These are phyloP conservation scores for Phyllostomus hastatus DNA, from an alignment of 2,113 vertebrate species.

Conservation along the genomic window DNA sequence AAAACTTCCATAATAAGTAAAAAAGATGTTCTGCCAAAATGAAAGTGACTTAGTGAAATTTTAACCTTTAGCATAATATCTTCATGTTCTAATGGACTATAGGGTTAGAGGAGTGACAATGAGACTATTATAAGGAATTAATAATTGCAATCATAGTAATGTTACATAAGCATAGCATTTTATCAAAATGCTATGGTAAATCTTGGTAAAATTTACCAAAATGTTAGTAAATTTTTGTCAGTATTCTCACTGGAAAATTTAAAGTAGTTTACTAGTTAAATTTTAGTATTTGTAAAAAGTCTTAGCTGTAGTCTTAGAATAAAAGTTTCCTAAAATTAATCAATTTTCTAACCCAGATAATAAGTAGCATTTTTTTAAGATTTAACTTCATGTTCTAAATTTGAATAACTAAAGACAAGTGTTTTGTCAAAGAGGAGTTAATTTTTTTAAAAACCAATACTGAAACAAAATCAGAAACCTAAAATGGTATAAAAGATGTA, in stretches of 20 bases:
- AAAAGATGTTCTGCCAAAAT: background rate
- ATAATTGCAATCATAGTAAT: background rate
- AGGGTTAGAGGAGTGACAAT: background rate
- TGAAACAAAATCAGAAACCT: constrained; percentile 36
- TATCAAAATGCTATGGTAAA: background rate
- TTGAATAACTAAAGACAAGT: background rate
- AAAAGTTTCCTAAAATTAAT: background rate
- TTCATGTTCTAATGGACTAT: background rate
- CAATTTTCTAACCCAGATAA: background rate
- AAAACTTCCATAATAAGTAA: background rate
- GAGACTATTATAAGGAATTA: background rate
- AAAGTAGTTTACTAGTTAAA: background rate
- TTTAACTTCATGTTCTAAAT: background rate
- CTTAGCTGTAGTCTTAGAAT: background rate
- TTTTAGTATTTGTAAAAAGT: background rate
- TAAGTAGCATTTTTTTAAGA: background rate
- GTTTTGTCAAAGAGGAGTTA: constrained; percentile 8
- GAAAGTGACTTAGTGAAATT: background rate
- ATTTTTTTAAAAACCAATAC: background rate
- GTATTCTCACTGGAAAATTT: background rate
- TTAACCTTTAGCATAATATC: background rate
- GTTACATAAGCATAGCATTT: background rate
- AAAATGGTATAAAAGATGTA: background rate
- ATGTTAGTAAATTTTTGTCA: background rate
- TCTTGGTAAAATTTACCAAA: background rate